phyloP scores from a whole-genome alignment of 2,797 vertebrate genomes.

The Sebastes melanostomus region DNA sequence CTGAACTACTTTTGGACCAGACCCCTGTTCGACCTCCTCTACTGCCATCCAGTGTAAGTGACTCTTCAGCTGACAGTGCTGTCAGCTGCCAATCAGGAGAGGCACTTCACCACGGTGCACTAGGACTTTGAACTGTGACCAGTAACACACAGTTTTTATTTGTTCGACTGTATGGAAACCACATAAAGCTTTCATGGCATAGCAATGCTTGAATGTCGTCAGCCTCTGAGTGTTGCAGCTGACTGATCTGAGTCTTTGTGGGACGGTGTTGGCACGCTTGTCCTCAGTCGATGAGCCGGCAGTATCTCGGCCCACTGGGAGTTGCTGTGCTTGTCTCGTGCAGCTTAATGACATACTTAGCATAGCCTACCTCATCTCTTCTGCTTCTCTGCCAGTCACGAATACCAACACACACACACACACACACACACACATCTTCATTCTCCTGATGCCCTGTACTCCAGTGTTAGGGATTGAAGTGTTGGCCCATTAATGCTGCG shows the following conservation, averaged over 20 bases:
- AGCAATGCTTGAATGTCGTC: neutral
- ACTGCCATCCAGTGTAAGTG: neutral
- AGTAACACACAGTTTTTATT: neutral
- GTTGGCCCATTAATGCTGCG: neutral
- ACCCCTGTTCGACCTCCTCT: neutral
- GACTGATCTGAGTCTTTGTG: neutral
- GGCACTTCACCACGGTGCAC: neutral
- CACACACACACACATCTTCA: neutral
- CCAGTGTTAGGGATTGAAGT: neutral
- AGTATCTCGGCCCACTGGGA: neutral
- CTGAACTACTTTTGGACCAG: neutral
- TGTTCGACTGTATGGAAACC: neutral
- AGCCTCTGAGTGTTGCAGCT: neutral
- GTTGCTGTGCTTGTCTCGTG: neutral
- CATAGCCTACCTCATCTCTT: neutral
- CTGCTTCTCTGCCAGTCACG: neutral
- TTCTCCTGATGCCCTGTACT: neutral
- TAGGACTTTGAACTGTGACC: neutral
- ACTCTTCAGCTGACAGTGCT: neutral
- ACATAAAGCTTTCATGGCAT: neutral
- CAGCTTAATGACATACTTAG: constrained; percentile 1
- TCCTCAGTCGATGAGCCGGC: neutral
- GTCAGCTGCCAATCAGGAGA: neutral
- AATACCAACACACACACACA: neutral
- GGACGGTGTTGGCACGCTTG: neutral